Evolutionary conservation across 2,113 vertebrate genomes (phyloP).

Genomic region (Lepisosteus osseus): DNA sequence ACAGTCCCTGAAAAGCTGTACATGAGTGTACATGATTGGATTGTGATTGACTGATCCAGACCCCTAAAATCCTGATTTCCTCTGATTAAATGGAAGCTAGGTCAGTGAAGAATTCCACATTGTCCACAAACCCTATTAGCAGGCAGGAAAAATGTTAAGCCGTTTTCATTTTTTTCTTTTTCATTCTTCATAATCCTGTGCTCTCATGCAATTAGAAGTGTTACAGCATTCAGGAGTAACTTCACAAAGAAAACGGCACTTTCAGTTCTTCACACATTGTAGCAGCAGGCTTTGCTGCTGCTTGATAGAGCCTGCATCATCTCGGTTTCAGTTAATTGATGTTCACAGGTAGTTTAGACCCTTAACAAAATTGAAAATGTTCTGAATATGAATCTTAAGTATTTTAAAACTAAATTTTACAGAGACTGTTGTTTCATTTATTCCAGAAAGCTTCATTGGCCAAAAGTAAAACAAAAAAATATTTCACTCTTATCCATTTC

Average conservation of each 20-base stretch:
- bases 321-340: not conserved
- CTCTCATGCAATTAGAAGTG: constrained; percentile 18
- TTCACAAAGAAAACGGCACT: constrained; percentile 12
- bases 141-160: constrained; percentile 27
- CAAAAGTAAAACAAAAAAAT: too few relatives aligned
- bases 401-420: too few relatives aligned
- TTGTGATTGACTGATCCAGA: not conserved
- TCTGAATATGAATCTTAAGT: too few relatives aligned
- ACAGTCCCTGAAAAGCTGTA: too few relatives aligned
- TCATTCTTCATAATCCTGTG: not conserved
- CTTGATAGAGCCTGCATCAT: not conserved
- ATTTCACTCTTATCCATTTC: too few relatives aligned
- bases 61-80: constrained; percentile 16
- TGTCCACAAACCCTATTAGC: constrained; percentile 32
- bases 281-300: constrained; percentile 10
- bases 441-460: too few relatives aligned
- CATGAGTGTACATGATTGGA: too few relatives aligned
- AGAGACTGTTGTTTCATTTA: too few relatives aligned
- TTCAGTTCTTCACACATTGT: not conserved
- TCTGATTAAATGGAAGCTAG: constrained; percentile 14
- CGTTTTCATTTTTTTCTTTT: constrained; percentile 15
- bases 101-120: constrained; percentile 29
- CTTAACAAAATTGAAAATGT: not conserved
- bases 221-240: constrained; percentile 19
- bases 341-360: not conserved